These are phyloP conservation scores for Leptura quadrifasciata DNA, from an alignment of 2,888 invertebrate species.

Conservation along the genomic window DNA sequence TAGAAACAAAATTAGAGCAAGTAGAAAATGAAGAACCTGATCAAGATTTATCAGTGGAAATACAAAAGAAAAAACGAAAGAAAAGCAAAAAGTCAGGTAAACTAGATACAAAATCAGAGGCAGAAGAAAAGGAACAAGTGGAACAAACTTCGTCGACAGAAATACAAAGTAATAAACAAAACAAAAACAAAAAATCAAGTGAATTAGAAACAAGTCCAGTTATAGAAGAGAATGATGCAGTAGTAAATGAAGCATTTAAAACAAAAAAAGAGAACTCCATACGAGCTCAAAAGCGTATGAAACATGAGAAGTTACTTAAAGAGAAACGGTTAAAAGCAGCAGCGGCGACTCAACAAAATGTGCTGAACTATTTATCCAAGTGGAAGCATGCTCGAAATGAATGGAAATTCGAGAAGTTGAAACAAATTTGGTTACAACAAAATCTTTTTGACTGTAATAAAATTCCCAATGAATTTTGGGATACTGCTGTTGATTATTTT, in stretches of 20 bases:
- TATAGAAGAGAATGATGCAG: slow-evolving; percentile 23
- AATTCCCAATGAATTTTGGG: slow-evolving; percentile 80
- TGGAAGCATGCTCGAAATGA: slow-evolving; percentile 83
- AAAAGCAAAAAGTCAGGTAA: not conserved
- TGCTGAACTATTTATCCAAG: slow-evolving; percentile 81
- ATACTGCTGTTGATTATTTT: slow-evolving; percentile 82
- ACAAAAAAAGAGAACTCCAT: slow-evolving; percentile 75
- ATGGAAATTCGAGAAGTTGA: slow-evolving; percentile 89
- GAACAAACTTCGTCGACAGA: too few relatives aligned
- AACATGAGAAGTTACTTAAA: slow-evolving; percentile 76
- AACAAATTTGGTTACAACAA: slow-evolving; percentile 85
- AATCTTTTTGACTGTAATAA: slow-evolving; percentile 79
- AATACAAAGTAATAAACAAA: too few relatives aligned
- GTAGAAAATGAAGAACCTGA: not conserved
- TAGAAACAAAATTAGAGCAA: too few relatives aligned
- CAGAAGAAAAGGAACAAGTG: too few relatives aligned
- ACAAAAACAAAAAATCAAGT: not conserved
- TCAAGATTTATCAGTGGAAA: not conserved
- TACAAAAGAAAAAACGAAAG: not conserved
- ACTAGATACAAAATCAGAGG: not conserved
- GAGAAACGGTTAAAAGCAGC: slow-evolving; percentile 76
- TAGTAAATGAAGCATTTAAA: slow-evolving; percentile 59
- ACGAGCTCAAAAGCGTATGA: slow-evolving; percentile 81
- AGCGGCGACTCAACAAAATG: slow-evolving; percentile 78
- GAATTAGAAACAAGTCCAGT: not conserved